phyloP scores from a whole-genome alignment of 2,113 vertebrate species.

The Carlito syrichta region DNA sequence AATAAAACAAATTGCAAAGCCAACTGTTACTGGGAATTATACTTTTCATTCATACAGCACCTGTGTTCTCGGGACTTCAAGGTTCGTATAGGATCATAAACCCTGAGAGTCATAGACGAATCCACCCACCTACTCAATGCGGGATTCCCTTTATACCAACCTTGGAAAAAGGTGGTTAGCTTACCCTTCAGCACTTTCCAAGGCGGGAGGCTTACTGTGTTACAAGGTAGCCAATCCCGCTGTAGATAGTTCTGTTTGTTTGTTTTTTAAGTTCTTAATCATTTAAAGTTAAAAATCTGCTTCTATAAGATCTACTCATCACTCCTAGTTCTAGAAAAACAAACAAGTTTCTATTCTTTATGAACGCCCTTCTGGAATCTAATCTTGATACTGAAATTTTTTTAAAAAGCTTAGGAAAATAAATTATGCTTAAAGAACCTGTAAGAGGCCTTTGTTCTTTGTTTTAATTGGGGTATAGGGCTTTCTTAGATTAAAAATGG shows the following conservation, averaged over 20 bases:
- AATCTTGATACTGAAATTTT: not conserved
- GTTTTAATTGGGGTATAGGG: not conserved
- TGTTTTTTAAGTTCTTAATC: slow-evolving; percentile 23
- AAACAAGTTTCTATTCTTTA: not conserved
- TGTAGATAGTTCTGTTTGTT: not conserved
- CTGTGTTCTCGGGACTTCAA: slow-evolving; percentile 37
- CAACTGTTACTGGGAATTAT: not conserved
- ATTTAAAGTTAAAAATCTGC: not conserved
- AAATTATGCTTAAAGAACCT: not conserved
- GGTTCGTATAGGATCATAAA: not conserved
- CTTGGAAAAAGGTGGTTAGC: not conserved
- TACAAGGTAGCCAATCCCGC: not conserved
- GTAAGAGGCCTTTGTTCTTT: not conserved
- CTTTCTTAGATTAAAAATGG: not conserved
- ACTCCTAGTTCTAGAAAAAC: not conserved
- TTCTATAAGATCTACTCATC: not conserved
- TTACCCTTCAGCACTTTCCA: not conserved
- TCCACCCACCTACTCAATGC: not conserved
- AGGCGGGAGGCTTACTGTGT: not conserved
- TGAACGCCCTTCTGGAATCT: not conserved
- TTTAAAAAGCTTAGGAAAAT: slow-evolving; percentile 3
- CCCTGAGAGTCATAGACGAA: not conserved
- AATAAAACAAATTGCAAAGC: slow-evolving; percentile 36
- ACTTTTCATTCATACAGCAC: not conserved
- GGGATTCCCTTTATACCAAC: not conserved